These are phyloP conservation scores for Caenorhabditis brenneri DNA, from an alignment of 1,140 invertebrate species.

Conservation along the genomic window DNA sequence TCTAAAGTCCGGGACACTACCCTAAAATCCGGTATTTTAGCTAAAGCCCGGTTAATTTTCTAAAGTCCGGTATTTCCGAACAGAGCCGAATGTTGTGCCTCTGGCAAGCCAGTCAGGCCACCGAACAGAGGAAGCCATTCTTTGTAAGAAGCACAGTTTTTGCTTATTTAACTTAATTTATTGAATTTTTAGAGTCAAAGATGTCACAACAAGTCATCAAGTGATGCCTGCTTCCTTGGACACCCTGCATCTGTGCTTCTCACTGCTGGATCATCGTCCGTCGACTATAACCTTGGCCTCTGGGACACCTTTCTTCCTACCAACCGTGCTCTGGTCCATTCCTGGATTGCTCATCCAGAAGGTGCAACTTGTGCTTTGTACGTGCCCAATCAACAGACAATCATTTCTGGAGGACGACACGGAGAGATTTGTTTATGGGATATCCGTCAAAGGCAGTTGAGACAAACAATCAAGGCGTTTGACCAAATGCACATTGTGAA, in stretches of 20 bases:
- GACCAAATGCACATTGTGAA: constrained; percentile 79
- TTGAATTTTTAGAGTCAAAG: constrained; percentile 87
- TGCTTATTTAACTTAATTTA: no score
- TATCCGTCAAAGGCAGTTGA: constrained; percentile 83
- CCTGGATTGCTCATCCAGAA: constrained; percentile 64
- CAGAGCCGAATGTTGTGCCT: no score
- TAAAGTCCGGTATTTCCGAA: no score
- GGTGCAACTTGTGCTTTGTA: constrained; percentile 67
- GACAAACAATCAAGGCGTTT: constrained; percentile 80
- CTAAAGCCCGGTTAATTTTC: no score
- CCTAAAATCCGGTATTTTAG: no score
- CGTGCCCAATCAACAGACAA: constrained; percentile 65
- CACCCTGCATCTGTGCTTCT: constrained; percentile 90
- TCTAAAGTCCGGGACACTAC: no score
- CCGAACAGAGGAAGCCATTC: constrained; percentile 84
- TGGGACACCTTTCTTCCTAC: constrained; percentile 97
- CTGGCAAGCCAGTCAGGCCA: constrained; percentile 83
- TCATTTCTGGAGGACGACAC: constrained; percentile 90
- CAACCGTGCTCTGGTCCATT: constrained; percentile 85
- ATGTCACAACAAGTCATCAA: constrained; percentile 94
- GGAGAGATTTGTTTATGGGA: constrained; percentile 86
- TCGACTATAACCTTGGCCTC: constrained; percentile 94
- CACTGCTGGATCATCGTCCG: constrained; percentile 93
- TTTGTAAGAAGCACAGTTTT: constrained; percentile 81
- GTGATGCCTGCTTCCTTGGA: constrained; percentile 95